Evolutionary conservation across 2,113 vertebrate genomes (phyloP), one percentile per base, ranked within the genome.

Genomic region (Charadrius vociferus): DNA sequence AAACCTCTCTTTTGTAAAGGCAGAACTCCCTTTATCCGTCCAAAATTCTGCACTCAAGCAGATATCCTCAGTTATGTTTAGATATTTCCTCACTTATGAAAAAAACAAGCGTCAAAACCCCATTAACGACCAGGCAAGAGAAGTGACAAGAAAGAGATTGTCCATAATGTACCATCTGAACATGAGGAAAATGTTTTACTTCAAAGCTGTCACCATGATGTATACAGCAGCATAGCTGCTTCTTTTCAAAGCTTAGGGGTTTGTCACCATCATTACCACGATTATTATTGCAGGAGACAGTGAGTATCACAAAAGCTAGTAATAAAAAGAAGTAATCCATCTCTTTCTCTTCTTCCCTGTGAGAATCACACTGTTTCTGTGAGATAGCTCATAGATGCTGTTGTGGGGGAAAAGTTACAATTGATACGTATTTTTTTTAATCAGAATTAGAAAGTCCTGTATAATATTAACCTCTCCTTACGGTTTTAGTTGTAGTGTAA

Each of bases 101-200:
- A 45, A 16, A 47, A 58, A 5, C 1, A 47, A 82, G 8, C 3
- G 0, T 63, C 83, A 92, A 95, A 92, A 47, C 8, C 6, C 39
- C 39, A 80, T 36, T 80, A 89, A 78, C 2, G 11, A 87, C 22
- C 26, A 70, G 58, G 15, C 19, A 63, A 79, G 32, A 85, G 59
- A 95, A 95, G 56, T 23, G 63, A 68, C 29, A 73, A 91, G 74
- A 94, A 95, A 93, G 71, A 88, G 45, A 93, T 53, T 73, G 56
- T 66, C 49, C 52, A 34, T 79, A 95, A 95, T 27, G 14, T 47
- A 74, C 59, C 39, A 67, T 50, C 56, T 87, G 74, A 94, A 81
- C 29, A 93, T 1, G 30, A 95, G 36, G 52, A 95, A 80, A 80
- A 68, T 10, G 11, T 90, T 72, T 92, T 56, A 73, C 47, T 95